Percentiles rank a stretch among this genome's conserved stretches.
These are phyloP conservation scores for Todiramphus chloris DNA, from an alignment of 2,113 vertebrate species.

Conservation along the genomic window DNA sequence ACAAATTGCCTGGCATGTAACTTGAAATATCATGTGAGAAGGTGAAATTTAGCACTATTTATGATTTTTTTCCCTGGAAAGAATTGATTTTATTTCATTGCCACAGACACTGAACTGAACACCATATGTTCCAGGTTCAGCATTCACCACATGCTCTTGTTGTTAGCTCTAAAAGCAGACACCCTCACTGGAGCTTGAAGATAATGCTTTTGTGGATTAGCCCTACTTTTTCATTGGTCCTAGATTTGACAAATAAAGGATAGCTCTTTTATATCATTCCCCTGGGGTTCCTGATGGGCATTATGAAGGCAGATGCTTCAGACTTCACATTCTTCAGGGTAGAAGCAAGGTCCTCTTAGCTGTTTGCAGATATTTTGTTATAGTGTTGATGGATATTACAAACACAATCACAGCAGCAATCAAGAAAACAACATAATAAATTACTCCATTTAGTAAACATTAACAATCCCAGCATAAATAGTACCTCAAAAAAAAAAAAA, in stretches of 20 bases:
- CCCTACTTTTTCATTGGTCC: neutral
- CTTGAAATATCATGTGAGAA: conserved; percentile 39
- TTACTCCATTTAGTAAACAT: neutral
- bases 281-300: neutral
- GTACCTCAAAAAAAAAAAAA: neutral
- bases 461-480: neutral
- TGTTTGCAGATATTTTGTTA: neutral
- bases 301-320: neutral
- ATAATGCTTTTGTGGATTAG: neutral
- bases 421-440: neutral
- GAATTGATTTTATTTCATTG: conserved; percentile 45
- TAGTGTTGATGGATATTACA: neutral
- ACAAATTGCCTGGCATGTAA: conserved; percentile 31
- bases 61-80: conserved; percentile 48
- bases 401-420: neutral
- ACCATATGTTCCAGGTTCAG: neutral
- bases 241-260: neutral
- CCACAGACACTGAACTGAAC: neutral
- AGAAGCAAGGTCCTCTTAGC: neutral
- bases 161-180: neutral
- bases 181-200: neutral
- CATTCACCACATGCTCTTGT: neutral
- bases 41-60: conserved; percentile 45
- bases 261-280: neutral
- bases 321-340: neutral